A percentile compares a stretch with the other conserved stretches of the same genome.
phyloP scores from a whole-genome alignment of 2,113 vertebrate species.

The Microtus oregoni region DNA sequence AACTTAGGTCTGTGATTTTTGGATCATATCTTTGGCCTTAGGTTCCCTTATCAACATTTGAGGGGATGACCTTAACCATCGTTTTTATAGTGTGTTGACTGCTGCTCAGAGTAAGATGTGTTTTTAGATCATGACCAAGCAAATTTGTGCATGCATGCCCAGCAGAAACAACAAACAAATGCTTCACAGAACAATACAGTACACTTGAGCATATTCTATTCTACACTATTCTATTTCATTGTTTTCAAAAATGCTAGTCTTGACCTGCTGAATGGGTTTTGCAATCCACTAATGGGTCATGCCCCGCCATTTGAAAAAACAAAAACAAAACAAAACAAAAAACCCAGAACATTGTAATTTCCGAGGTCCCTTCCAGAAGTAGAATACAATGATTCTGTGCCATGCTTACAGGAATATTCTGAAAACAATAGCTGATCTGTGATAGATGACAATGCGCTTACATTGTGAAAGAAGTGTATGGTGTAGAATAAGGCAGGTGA shows the following conservation, averaged over 20 bases:
- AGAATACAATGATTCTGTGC: conserved; percentile 57
- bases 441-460: conserved; percentile 33
- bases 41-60: conserved; percentile 16
- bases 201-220: conserved; percentile 40
- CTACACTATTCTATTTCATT: conserved; percentile 44
- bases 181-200: conserved; percentile 13
- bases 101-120: not conserved
- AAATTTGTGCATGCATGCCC: not conserved
- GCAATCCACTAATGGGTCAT: conserved; percentile 54
- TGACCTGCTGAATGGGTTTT: conserved; percentile 67
- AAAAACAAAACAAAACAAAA: not conserved
- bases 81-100: conserved; percentile 21
- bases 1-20: conserved; percentile 34
- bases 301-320: conserved; percentile 17
- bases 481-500: conserved; percentile 50
- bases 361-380: conserved; percentile 9
- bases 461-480: conserved; percentile 40
- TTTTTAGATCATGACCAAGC: not conserved
- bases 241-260: conserved; percentile 60
- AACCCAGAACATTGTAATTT: conserved; percentile 53
- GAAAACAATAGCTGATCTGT: conserved; percentile 62
- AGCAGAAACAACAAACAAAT: conserved; percentile 56
- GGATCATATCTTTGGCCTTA: conserved; percentile 24
- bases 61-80: not conserved
- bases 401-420: conserved; percentile 59